Conservation (phyloP, 2,113 vertebrate genomes). For the Podiceps cristatus region DNA sequence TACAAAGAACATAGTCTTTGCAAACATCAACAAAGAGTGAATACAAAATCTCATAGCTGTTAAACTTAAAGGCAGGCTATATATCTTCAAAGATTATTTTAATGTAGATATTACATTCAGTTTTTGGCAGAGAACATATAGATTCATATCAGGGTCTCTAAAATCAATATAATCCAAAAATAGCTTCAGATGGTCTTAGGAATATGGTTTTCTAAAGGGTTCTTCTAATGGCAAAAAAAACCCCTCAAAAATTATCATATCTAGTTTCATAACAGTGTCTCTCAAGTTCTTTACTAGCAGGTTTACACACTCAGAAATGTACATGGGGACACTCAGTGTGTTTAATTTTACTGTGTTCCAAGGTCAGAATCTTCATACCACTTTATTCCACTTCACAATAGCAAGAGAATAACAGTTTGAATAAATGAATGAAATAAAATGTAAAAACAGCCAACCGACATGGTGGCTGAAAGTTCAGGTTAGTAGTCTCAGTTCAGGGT, state of each 20-base stretch:
- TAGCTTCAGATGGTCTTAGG: neutral
- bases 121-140: neutral
- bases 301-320: neutral
- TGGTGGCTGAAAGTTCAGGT: neutral
- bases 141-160: neutral
- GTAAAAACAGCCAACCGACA: neutral
- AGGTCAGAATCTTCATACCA: neutral
- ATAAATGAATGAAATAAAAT: neutral
- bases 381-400: neutral
- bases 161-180: neutral
- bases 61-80: neutral
- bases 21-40: neutral
- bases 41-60: neutral
- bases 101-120: neutral
- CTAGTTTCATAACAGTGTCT: neutral
- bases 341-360: neutral
- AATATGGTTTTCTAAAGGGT: neutral
- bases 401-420: neutral
- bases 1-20: neutral
- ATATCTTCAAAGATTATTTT: neutral
- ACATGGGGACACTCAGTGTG: neutral
- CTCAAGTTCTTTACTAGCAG: neutral
- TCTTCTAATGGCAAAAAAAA: neutral
- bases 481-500: neutral
- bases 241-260: neutral